Evolutionary conservation across 92 coral and sea anemone genomes (phyloP).

Genomic region (Epizoanthus stellaris): DNA sequence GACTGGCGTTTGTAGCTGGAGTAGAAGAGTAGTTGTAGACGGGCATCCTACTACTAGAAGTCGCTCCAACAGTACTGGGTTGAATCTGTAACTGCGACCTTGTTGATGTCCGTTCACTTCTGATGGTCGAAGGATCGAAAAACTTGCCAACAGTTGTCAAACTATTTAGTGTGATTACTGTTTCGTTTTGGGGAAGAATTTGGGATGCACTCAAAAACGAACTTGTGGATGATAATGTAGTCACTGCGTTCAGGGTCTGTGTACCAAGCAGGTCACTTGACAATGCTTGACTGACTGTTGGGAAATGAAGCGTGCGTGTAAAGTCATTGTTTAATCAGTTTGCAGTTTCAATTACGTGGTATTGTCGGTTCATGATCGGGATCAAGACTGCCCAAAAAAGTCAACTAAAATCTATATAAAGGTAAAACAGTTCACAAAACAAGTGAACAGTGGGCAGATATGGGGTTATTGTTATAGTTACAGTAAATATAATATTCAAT

Average conservation of each 20-base stretch:
- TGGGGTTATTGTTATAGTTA: neutral
- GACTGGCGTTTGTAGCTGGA: neutral
- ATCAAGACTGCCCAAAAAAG: no score
- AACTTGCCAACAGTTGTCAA: neutral
- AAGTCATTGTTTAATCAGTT: conserved; percentile 19
- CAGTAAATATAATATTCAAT: neutral
- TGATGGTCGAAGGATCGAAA: conserved; percentile 6
- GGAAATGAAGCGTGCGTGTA: conserved; percentile 12
- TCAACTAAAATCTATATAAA: no score
- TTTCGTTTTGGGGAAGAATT: neutral
- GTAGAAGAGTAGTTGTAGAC: conserved; percentile 11
- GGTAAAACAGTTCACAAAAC: neutral
- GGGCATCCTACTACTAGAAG: conserved; percentile 18
- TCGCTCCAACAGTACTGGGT: neutral
- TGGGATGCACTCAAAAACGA: neutral
- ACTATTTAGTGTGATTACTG: conserved; percentile 1
- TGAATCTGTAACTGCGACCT: neutral
- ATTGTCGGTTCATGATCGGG: no score
- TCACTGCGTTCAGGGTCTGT: neutral
- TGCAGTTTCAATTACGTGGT: neutral
- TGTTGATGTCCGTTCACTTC: neutral
- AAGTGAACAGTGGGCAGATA: neutral
- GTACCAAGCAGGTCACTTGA: conserved; percentile 8
- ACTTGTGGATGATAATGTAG: conserved; percentile 3
- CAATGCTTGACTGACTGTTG: conserved; percentile 27